phyloP scores from a whole-genome alignment of 1,140 invertebrate genomes.

The Drosophila ercepeae region DNA sequence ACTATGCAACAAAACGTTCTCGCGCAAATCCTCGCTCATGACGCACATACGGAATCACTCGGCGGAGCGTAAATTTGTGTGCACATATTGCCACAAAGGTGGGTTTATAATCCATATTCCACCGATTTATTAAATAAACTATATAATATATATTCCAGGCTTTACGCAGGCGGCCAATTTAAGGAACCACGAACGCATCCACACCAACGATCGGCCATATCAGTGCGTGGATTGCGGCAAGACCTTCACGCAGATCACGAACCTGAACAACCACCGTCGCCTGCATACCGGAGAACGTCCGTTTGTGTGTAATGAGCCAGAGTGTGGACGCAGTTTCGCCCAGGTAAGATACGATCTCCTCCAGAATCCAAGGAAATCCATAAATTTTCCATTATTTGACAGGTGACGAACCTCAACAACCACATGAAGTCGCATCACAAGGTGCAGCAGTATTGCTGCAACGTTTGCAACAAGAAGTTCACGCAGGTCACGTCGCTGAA shows the following conservation, averaged over 20 bases:
- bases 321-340: constrained; percentile 86
- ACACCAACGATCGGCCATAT: constrained; percentile 86
- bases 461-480: constrained; percentile 83
- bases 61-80: constrained; percentile 86
- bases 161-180: constrained; percentile 87
- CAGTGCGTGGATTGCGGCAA: constrained; percentile 86
- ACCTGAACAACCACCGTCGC: constrained; percentile 86
- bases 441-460: constrained; percentile 83
- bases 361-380: background rate
- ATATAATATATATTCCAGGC: constrained; percentile 69
- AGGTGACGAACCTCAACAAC: constrained; percentile 83
- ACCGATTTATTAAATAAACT: background rate
- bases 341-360: constrained; percentile 82
- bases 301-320: constrained; percentile 86
- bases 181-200: constrained; percentile 86
- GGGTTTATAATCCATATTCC: background rate
- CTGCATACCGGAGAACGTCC: constrained; percentile 86
- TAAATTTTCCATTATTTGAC: background rate
- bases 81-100: constrained; percentile 87
- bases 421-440: constrained; percentile 84
- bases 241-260: constrained; percentile 87
- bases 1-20: constrained; percentile 86
- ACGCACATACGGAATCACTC: constrained; percentile 87
- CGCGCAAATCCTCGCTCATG: constrained; percentile 85
- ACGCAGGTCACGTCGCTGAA: constrained; percentile 83